These are phyloP conservation scores for Rhabdornis inornatus DNA, from an alignment of 2,113 vertebrate species.

Conservation along the genomic window DNA sequence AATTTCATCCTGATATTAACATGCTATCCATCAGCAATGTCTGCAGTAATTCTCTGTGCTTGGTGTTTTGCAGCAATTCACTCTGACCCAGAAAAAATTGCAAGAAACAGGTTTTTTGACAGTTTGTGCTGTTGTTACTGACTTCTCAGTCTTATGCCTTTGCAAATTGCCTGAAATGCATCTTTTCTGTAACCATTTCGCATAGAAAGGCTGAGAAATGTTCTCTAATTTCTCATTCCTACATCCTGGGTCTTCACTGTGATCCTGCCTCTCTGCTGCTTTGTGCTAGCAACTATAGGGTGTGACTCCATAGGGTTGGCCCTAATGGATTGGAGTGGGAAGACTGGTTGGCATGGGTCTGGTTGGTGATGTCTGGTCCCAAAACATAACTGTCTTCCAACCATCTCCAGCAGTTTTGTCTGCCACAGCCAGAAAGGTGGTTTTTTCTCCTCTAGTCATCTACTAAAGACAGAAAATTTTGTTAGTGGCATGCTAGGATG, in stretches of 20 bases:
- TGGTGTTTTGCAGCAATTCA: background rate
- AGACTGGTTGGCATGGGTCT: background rate
- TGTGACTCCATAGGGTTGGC: accelerated
- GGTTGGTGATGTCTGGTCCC: background rate
- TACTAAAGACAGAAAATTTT: background rate
- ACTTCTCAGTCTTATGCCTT: background rate
- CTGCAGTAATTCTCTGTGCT: background rate
- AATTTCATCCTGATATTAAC: background rate
- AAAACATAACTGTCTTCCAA: background rate
- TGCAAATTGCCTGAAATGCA: background rate
- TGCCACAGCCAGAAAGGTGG: background rate
- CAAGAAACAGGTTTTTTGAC: background rate
- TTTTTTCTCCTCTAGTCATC: background rate
- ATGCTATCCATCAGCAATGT: background rate
- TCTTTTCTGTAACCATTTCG: background rate
- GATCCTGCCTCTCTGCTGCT: background rate
- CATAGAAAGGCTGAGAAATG: background rate
- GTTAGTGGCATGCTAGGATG: background rate
- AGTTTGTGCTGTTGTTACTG: background rate
- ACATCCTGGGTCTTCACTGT: background rate
- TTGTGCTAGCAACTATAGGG: background rate
- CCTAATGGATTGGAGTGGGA: background rate
- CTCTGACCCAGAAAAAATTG: background rate
- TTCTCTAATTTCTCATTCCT: background rate
- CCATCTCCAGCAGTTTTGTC: background rate